A percentile compares a stretch with the other conserved stretches of the same genome.
phyloP scores from a whole-genome alignment of 2,113 vertebrate species.

The Collichthys lucidus region DNA sequence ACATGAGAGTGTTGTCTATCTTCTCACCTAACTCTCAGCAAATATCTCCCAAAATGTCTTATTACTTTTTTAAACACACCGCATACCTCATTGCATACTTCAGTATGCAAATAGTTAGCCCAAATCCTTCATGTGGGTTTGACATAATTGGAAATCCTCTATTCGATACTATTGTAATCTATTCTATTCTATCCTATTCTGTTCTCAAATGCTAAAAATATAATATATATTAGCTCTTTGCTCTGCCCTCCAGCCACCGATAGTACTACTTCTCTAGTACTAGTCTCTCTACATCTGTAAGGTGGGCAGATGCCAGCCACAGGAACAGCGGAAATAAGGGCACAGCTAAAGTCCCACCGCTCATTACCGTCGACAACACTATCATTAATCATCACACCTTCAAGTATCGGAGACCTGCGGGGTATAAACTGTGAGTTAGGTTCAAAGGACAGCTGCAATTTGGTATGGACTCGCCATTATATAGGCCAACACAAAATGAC shows the following conservation, averaged over 20 bases:
- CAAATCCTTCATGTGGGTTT: background rate
- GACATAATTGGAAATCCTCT: background rate
- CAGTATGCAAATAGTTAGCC: background rate
- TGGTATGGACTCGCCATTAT: slow-evolving; percentile 17
- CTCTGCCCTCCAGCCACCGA: slow-evolving; percentile 41
- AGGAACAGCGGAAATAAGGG: slow-evolving; percentile 48
- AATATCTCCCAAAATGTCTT: background rate
- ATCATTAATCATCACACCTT: slow-evolving; percentile 68
- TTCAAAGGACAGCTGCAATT: slow-evolving; percentile 13
- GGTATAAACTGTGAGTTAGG: slow-evolving; percentile 25
- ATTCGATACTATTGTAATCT: background rate
- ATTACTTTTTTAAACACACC: background rate
- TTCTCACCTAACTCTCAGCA: background rate
- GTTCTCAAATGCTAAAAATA: background rate
- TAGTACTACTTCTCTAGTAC: slow-evolving; percentile 28
- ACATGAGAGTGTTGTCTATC: background rate
- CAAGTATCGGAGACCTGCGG: slow-evolving; percentile 30
- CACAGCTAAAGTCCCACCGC: slow-evolving; percentile 35
- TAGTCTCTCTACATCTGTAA: slow-evolving; percentile 39
- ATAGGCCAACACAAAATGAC: slow-evolving; percentile 48
- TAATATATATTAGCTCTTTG: slow-evolving; percentile 21
- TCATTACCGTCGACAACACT: slow-evolving; percentile 51
- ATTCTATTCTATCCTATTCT: background rate
- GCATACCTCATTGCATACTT: background rate
- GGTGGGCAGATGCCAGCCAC: slow-evolving; percentile 66